A percentile compares a stretch with the other conserved stretches of the same genome.
phyloP scores from a whole-genome alignment of 2,888 invertebrate species.

The Leptopilina myrica region DNA sequence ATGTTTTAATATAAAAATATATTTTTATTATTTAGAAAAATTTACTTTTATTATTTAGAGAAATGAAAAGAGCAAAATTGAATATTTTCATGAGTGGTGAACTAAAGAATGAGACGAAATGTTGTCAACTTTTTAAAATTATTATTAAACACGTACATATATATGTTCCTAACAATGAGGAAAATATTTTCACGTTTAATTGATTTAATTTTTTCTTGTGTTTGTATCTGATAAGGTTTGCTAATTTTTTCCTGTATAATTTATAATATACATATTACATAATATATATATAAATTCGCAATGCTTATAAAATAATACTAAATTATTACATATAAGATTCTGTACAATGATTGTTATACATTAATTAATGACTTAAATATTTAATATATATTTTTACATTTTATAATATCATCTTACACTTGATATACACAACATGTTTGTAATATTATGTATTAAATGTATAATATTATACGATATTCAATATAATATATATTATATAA shows the following conservation, averaged over 20 bases:
- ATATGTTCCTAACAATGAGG: too few species aligned
- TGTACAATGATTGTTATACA: not conserved
- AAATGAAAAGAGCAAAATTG: too few species aligned
- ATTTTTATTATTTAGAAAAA: too few species aligned
- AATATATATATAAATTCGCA: not conserved
- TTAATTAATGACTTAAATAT: slow-evolving; percentile 7
- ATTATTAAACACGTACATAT: too few species aligned
- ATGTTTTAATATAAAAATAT: too few species aligned
- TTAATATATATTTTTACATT: slow-evolving; percentile 10
- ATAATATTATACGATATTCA: not conserved
- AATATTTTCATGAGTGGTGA: too few species aligned
- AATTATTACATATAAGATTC: not conserved
- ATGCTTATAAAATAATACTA: not conserved
- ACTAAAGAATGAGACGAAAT: too few species aligned
- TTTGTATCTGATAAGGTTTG: not conserved
- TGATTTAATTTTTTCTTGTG: not conserved
- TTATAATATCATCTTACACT: not conserved
- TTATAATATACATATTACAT: not conserved
- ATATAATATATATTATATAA: not conserved
- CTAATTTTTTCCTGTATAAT: not conserved
- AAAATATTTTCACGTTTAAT: not conserved
- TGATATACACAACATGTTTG: not conserved
- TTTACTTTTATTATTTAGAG: too few species aligned
- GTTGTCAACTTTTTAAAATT: too few species aligned
- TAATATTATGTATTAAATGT: too few species aligned